Evolutionary conservation across 2,888 invertebrate species (phyloP).

Genomic region (Megastigmus dorsalis): DNA sequence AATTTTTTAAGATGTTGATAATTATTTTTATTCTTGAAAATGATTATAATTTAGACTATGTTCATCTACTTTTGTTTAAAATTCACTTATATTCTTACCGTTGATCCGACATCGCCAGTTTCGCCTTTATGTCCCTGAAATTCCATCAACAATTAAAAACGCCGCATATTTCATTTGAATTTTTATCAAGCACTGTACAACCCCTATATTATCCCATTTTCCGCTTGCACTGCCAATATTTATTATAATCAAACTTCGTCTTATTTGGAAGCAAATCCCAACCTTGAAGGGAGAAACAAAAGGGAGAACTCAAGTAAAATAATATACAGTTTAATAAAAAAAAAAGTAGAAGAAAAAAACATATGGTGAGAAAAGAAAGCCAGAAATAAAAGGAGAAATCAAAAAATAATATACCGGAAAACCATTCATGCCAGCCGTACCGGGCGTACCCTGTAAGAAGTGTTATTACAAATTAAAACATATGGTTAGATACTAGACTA

Average conservation of each 20-base stretch:
- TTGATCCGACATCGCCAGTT: slow-evolving; percentile 84
- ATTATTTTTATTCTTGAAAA: too few species aligned
- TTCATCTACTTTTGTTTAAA: slow-evolving; percentile 12
- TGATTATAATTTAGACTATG: background rate
- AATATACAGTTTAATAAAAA: background rate
- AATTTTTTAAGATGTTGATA: too few species aligned
- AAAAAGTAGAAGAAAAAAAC: background rate
- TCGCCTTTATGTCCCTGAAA: slow-evolving; percentile 84
- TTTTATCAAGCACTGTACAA: slow-evolving; percentile 11
- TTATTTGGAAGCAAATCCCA: slow-evolving; percentile 53
- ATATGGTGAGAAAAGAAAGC: slow-evolving; percentile 33
- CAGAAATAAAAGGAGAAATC: slow-evolving; percentile 70
- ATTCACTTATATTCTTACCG: slow-evolving; percentile 78
- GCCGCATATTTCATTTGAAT: slow-evolving; percentile 11
- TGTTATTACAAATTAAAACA: slow-evolving; percentile 71
- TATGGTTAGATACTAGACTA: slow-evolving; percentile 50
- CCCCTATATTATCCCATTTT: slow-evolving; percentile 9
- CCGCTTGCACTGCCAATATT: slow-evolving; percentile 59
- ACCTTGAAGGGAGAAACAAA: slow-evolving; percentile 17
- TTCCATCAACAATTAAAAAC: slow-evolving; percentile 58
- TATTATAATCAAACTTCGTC: slow-evolving; percentile 11
- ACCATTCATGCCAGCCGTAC: slow-evolving; percentile 90
- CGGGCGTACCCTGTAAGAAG: slow-evolving; percentile 84
- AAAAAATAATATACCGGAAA: slow-evolving; percentile 87
- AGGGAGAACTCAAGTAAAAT: background rate